Percentiles rank a stretch among this genome's conserved stretches.
Conservation (phyloP, 2,113 vertebrate genomes). For the Elephantulus edwardii region DNA sequence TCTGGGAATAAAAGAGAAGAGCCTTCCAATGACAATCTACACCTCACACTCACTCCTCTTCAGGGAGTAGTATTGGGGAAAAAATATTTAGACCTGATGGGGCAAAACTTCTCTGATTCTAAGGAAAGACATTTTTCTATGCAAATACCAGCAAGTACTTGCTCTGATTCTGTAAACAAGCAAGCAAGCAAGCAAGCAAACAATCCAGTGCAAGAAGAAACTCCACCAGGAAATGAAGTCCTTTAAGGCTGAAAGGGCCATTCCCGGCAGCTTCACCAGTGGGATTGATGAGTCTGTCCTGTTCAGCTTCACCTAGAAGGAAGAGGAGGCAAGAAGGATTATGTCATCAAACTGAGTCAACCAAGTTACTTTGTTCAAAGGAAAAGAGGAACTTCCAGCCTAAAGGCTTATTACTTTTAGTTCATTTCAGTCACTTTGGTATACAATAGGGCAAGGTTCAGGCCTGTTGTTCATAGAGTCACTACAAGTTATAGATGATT, state of each 20-base stretch:
- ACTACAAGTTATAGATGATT: too few species aligned
- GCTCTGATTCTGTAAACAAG: not conserved
- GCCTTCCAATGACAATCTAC: not conserved
- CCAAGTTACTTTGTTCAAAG: not conserved
- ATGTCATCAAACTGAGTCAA: not conserved
- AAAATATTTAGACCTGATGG: not conserved
- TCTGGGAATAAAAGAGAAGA: not conserved
- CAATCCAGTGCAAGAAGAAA: not conserved
- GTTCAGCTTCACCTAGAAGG: conserved; percentile 59
- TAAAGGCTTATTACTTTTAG: not conserved
- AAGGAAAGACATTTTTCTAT: not conserved
- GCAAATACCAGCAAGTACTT: conserved; percentile 13
- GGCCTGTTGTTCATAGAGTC: too few species aligned
- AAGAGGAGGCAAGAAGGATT: not conserved
- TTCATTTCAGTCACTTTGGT: not conserved
- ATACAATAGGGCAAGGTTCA: too few species aligned
- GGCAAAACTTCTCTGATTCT: not conserved
- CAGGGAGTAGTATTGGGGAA: not conserved
- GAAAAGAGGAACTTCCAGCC: not conserved
- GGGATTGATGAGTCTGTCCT: fast-evolving
- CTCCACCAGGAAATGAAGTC: not conserved
- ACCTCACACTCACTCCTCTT: not conserved
- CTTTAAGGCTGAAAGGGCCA: not conserved
- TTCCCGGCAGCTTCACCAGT: not conserved
- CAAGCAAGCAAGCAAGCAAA: not conserved